These are phyloP conservation scores for Chelonia mydas DNA, from an alignment of 2,797 vertebrate species.

Conservation along the genomic window DNA sequence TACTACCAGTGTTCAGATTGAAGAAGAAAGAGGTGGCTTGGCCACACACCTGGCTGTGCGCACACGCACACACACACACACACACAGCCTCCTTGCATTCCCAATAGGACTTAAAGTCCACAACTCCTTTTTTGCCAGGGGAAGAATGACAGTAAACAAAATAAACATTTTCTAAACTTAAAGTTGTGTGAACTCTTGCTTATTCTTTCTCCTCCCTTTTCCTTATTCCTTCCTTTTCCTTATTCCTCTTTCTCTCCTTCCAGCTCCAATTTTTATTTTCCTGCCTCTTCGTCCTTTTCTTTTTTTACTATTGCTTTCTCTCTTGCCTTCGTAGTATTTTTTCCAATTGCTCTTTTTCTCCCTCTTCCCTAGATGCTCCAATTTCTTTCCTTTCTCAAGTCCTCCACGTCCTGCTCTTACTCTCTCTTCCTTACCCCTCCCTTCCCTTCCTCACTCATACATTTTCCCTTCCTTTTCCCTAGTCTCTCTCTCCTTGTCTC, in stretches of 20 bases:
- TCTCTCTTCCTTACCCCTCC: not conserved
- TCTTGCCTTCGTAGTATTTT: not conserved
- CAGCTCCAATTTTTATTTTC: not conserved
- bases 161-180: not conserved
- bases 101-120: not conserved
- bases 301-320: not conserved
- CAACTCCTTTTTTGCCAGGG: not conserved
- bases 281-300: not conserved
- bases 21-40: not conserved
- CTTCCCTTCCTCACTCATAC: not conserved
- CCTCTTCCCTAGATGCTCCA: not conserved
- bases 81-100: not conserved
- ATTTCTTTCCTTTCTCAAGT: not conserved
- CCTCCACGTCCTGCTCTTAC: not conserved
- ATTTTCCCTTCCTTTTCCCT: not conserved
- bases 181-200: not conserved
- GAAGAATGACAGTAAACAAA: not conserved
- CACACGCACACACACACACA: too few species aligned
- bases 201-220: not conserved
- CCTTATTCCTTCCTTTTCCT: not conserved
- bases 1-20: not conserved
- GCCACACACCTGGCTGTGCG: not conserved
- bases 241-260: not conserved
- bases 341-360: constrained; percentile 9
- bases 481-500: not conserved